These are phyloP conservation scores for Cosmia trapezina DNA, from an alignment of 2,888 invertebrate genomes.

Conservation along the genomic window DNA sequence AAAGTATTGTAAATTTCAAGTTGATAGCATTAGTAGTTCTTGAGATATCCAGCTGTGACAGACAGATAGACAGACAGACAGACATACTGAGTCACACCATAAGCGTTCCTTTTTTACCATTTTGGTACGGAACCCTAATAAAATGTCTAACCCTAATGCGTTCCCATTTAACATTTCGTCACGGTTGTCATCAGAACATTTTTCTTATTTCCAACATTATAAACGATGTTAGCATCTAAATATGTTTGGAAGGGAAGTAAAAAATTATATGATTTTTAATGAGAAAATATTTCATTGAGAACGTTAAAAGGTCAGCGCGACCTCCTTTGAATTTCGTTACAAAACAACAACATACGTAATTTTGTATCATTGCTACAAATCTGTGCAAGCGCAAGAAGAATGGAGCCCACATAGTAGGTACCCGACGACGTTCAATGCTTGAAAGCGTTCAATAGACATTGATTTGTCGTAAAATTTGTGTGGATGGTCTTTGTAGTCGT, in stretches of 20 bases:
- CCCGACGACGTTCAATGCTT: slow-evolving; percentile 45
- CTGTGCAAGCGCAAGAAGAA: slow-evolving; percentile 32
- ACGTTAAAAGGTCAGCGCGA: slow-evolving; percentile 49
- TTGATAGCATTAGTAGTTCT: too few species aligned
- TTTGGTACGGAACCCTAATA: too few species aligned
- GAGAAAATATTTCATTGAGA: slow-evolving; percentile 47
- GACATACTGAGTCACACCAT: too few species aligned
- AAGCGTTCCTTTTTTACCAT: too few species aligned
- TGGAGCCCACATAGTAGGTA: slow-evolving; percentile 42
- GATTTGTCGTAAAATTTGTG: slow-evolving; percentile 59
- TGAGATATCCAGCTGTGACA: too few species aligned
- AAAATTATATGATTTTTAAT: slow-evolving; percentile 45
- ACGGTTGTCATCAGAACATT: slow-evolving; percentile 57
- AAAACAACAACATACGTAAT: slow-evolving; percentile 48
- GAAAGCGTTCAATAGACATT: slow-evolving; percentile 56
- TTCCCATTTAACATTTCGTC: slow-evolving; percentile 57
- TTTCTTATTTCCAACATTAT: slow-evolving; percentile 56
- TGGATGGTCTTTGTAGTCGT: slow-evolving; percentile 60
- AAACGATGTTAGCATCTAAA: slow-evolving; percentile 56
- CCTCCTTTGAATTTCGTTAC: slow-evolving; percentile 52
- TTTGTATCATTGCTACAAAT: slow-evolving; percentile 55
- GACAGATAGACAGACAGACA: too few species aligned
- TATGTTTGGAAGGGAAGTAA: slow-evolving; percentile 50
- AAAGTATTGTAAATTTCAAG: too few species aligned
- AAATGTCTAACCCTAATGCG: slow-evolving; percentile 43